Evolutionary conservation across 2,888 invertebrate species (phyloP).

Genomic region (Polietes domitor): DNA sequence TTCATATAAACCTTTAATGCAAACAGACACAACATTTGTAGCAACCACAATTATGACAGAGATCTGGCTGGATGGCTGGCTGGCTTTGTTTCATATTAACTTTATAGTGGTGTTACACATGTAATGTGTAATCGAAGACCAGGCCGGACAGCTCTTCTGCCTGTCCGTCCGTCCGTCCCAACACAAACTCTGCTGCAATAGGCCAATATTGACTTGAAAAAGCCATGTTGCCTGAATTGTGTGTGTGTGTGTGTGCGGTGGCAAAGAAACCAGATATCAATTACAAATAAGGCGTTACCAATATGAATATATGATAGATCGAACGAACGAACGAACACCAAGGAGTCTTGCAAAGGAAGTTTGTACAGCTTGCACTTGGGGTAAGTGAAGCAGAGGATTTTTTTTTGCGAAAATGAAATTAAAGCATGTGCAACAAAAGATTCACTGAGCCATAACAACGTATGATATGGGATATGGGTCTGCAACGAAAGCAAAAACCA

Average conservation of each 20-base stretch:
- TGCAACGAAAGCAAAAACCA: conserved; percentile 11
- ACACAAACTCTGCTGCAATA: not conserved
- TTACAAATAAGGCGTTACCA: conserved; percentile 66
- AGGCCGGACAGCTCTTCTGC: not conserved
- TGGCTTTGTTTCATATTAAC: conserved; percentile 21
- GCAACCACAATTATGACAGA: conserved; percentile 40
- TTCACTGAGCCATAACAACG: not conserved
- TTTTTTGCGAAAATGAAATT: conserved; percentile 35
- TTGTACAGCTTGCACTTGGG: not conserved
- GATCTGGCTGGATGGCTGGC: not conserved
- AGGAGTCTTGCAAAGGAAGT: not conserved
- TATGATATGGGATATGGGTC: not conserved
- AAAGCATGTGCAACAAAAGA: conserved; percentile 17
- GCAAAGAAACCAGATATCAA: conserved; percentile 56
- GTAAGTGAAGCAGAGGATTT: conserved; percentile 29
- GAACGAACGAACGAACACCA: conserved; percentile 26
- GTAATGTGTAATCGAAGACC: conserved; percentile 53
- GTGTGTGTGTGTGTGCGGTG: conserved; percentile 14
- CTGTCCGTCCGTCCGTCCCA: not conserved
- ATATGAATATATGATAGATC: conserved; percentile 38
- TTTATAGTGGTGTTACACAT: conserved; percentile 55
- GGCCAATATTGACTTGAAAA: conserved; percentile 23
- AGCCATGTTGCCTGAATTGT: conserved; percentile 26
- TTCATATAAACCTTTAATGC: conserved; percentile 55
- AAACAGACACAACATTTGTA: conserved; percentile 54